These are phyloP conservation scores for Tachina fera DNA, from an alignment of 2,888 invertebrate genomes.

Conservation along the genomic window DNA sequence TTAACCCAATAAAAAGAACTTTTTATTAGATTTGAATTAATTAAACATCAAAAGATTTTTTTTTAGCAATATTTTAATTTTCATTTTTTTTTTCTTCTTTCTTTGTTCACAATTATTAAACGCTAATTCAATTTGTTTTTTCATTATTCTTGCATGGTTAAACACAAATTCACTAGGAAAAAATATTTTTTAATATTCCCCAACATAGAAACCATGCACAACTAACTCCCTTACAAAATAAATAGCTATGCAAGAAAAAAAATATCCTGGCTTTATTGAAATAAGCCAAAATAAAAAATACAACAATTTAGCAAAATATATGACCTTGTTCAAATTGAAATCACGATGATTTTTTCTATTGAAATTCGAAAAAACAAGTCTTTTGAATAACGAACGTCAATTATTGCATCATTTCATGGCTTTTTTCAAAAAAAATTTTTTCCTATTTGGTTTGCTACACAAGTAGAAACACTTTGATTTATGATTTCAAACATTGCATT, in stretches of 20 bases:
- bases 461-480: constrained; percentile 68
- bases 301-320: constrained; percentile 40
- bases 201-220: constrained; percentile 34
- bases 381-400: constrained; percentile 62
- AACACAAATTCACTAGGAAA: constrained; percentile 62
- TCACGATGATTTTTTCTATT: constrained; percentile 53
- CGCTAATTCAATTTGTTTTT: constrained; percentile 71
- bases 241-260: constrained; percentile 32
- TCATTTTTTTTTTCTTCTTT: constrained; percentile 29
- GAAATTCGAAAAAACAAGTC: constrained; percentile 42
- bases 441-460: constrained; percentile 24
- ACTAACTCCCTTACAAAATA: constrained; percentile 47
- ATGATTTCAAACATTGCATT: constrained; percentile 60
- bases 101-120: constrained; percentile 64
- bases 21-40: constrained; percentile 68
- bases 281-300: constrained; percentile 35
- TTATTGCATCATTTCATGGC: constrained; percentile 70
- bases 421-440: constrained; percentile 28
- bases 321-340: constrained; percentile 68
- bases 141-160: constrained; percentile 72
- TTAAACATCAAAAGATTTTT: constrained; percentile 70
- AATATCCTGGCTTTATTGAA: constrained; percentile 59
- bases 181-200: constrained; percentile 43
- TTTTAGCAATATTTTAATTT: constrained; percentile 28
- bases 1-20: background rate